phyloP scores from a whole-genome alignment of 2,113 vertebrate species.

The Otis tarda region DNA sequence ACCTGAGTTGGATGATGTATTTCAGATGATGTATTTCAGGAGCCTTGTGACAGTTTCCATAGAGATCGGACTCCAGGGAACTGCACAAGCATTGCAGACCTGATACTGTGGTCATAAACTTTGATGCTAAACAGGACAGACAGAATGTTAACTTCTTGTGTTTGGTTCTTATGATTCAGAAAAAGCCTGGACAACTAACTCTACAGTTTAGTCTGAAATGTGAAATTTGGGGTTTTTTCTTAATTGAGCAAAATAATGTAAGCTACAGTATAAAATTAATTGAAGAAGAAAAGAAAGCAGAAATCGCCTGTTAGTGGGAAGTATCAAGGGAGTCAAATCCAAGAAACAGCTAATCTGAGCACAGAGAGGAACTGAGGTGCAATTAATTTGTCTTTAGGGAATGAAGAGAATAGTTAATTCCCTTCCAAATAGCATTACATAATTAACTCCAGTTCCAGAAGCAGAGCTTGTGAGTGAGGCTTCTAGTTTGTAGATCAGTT shows the following conservation, averaged over 20 bases:
- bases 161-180: neutral
- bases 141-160: accelerated
- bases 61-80: neutral
- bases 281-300: slow-evolving; percentile 4
- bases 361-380: neutral
- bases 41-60: neutral
- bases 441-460: neutral
- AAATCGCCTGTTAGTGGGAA: neutral
- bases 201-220: neutral
- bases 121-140: neutral
- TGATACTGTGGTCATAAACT: neutral
- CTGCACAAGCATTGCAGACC: neutral
- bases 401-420: slow-evolving; percentile 12
- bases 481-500: neutral
- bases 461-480: neutral
- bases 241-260: neutral
- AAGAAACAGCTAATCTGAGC: slow-evolving; percentile 36
- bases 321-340: slow-evolving; percentile 6
- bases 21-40: neutral
- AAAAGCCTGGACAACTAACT: neutral
- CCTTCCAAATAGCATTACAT: neutral
- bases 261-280: neutral
- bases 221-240: neutral
- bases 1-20: neutral
- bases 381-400: slow-evolving; percentile 36